Evolutionary conservation across 1,140 invertebrate genomes (phyloP).

Genomic region (Drosophila athabasca): DNA sequence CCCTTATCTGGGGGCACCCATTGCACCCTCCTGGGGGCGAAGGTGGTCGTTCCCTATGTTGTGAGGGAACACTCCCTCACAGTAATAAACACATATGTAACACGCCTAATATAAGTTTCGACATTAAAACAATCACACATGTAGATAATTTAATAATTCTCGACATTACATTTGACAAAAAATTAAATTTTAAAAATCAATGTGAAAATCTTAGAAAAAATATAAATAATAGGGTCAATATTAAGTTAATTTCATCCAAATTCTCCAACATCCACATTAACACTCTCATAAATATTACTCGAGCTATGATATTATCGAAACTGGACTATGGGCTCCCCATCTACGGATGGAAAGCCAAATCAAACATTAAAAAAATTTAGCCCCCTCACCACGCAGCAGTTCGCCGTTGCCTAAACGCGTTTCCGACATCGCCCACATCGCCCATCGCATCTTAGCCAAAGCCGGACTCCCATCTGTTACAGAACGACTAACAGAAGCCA

Average conservation of each 20-base stretch:
- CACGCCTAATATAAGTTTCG: too few relatives aligned
- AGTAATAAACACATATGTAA: too few relatives aligned
- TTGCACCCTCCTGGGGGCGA: too few relatives aligned
- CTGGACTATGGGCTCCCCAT: conserved; percentile 14
- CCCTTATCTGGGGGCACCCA: too few relatives aligned
- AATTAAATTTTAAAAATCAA: conserved; percentile 1
- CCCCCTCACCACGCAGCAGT: conserved; percentile 6
- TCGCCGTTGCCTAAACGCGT: conserved; percentile 7
- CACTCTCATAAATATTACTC: conserved; percentile 11
- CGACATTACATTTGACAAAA: not conserved
- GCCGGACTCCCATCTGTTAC: not conserved
- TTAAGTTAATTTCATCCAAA: conserved; percentile 1
- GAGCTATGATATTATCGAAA: conserved; percentile 16
- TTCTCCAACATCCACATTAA: conserved; percentile 1
- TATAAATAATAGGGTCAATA: not conserved
- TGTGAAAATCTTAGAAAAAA: not conserved
- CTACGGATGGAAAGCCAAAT: conserved; percentile 8
- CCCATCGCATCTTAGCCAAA: not conserved
- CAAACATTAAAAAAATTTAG: conserved; percentile 7
- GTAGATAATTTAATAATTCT: too few relatives aligned
- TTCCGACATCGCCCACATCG: conserved; percentile 4
- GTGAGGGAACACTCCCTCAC: too few relatives aligned
- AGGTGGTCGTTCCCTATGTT: too few relatives aligned
- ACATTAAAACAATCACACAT: too few relatives aligned
- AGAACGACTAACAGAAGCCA: not conserved